Evolutionary conservation across 2,888 invertebrate species (phyloP), one percentile per base, ranked within the genome.

Genomic region (Balanococcus diminutus): DNA sequence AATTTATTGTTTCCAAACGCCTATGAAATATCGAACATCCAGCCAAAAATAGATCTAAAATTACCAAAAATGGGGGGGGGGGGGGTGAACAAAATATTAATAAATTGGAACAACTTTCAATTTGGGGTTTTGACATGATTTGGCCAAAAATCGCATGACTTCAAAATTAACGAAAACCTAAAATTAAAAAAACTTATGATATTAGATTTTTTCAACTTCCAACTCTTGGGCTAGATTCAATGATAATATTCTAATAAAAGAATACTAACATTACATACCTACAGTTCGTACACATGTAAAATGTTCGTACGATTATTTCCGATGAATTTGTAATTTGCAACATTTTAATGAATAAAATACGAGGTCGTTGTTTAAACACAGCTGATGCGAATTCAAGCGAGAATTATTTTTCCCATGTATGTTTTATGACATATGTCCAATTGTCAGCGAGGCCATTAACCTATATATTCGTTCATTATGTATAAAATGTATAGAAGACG

Each of bases 351-450:
- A 67, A 67, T 67, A 67, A 67, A 67, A 67, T 28, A 67, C 67
- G 67, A 31, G 31, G 67, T 28, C 67, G 9, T 28, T 67, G 67
- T 67, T 67, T 67, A 67, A 67, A 67, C 67, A 67, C 67, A 67
- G 67, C 67, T 67, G 67, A 67, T 67, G 67, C 28, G 67, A 67
- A 67, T 67, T 28, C 67, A 67, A 25, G 28, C 28, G 67, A 14
- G 67, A 28, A 67, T 25, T 67, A 25, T 16, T 67, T 67, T 67
- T 67, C 28, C 28, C 67, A 56, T 56, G 56, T 14, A 67, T 28
- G 67, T 28, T 28, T 67, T 28, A 67, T 28, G 67, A 67, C 67
- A 67, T 67, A 67, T 67, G 67, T 67, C 67, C 67, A 67, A 67
- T 28, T 67, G 67, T 67, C 67, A 28, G 28, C 67, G 16, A 67